These are phyloP conservation scores for Macrochelys suwanniensis DNA, from an alignment of 2,797 vertebrate genomes.

Conservation along the genomic window DNA sequence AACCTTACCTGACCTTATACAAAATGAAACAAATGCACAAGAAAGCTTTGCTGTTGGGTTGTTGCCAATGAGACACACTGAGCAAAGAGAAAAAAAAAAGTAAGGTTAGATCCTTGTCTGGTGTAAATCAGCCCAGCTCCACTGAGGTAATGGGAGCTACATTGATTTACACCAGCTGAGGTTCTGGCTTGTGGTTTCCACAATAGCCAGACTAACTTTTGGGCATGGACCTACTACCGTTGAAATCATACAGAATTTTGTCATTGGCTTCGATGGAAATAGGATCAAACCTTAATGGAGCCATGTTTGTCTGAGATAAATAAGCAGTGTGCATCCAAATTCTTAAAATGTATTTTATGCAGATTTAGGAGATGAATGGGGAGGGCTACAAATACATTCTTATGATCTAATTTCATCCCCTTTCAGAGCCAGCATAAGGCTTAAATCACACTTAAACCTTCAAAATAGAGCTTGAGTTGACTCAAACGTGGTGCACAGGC, in stretches of 20 bases:
- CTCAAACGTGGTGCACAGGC: no score
- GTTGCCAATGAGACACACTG: constrained; percentile 42
- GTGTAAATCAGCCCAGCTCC: constrained; percentile 68
- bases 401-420: not conserved
- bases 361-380: not conserved
- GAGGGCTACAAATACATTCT: not conserved
- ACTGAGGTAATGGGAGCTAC: not conserved
- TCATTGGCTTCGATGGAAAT: not conserved
- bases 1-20: constrained; percentile 70
- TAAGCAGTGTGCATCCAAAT: accelerated
- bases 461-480: not conserved
- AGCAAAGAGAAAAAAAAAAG: not conserved
- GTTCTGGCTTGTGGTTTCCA: constrained; percentile 21
- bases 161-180: constrained; percentile 65
- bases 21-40: constrained; percentile 70
- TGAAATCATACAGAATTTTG: not conserved
- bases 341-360: not conserved
- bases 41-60: constrained; percentile 54
- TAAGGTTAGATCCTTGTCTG: constrained; percentile 56
- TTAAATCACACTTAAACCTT: not conserved
- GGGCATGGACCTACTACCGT: not conserved
- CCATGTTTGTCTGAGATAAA: accelerated
- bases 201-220: not conserved
- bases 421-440: not conserved
- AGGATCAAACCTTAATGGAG: not conserved